phyloP scores from a whole-genome alignment of 2,888 invertebrate species.

The Cantharis nigra region DNA sequence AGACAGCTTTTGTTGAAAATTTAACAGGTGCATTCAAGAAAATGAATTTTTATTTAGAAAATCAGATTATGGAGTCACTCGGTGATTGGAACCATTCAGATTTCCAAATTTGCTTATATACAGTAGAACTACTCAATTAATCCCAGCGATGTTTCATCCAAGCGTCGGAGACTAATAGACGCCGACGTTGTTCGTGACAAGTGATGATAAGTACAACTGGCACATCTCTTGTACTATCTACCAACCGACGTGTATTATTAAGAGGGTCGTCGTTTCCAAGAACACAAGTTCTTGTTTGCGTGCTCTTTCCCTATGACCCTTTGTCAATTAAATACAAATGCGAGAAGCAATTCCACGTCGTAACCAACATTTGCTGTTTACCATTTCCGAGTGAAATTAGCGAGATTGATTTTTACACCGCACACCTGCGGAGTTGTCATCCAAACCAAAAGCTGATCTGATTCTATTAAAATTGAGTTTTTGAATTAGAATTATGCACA shows the following conservation, averaged over 20 bases:
- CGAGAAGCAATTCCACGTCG: constrained; percentile 7
- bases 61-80: background rate
- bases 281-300: constrained; percentile 7
- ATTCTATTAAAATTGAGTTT: background rate
- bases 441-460: background rate
- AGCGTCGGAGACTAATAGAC: constrained; percentile 14
- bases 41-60: background rate
- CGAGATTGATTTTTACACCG: background rate
- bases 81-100: background rate
- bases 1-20: background rate
- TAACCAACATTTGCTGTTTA: background rate
- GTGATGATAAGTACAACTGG: constrained; percentile 25
- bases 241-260: constrained; percentile 14
- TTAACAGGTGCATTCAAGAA: background rate
- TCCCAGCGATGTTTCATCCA: constrained; percentile 19
- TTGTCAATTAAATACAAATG: constrained; percentile 9
- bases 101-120: constrained; percentile 13
- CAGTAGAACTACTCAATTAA: constrained; percentile 14
- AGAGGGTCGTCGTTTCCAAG: constrained; percentile 11
- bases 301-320: constrained; percentile 8
- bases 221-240: constrained; percentile 15
- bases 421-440: background rate
- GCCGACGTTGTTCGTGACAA: constrained; percentile 27
- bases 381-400: background rate
- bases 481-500: background rate